Evolutionary conservation across 1,140 invertebrate genomes (phyloP), one percentile per base, ranked within the genome.

Genomic region (Rhysida immarginata): DNA sequence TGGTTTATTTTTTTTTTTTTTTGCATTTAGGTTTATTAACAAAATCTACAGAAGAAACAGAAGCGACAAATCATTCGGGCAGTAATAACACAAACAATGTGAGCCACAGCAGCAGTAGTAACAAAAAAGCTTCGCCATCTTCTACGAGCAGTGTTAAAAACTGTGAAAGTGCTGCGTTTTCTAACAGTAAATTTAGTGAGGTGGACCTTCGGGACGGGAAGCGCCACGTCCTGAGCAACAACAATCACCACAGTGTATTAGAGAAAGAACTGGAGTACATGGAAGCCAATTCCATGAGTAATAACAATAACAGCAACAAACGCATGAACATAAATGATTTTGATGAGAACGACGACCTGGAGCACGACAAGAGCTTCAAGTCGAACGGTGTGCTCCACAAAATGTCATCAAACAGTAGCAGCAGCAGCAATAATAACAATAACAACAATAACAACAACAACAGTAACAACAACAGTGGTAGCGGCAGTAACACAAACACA

Each of bases 351-450:
- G 74, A 77, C 64, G 63, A 60, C 45, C 41, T 72, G 24, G 76
- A 77, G 53, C 76, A 75, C 63, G 76, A 77, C 42, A 77, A 76
- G 68, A 71, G 66, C 54, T 61, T 66, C 18, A 77, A 61, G 29
- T 25, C 55, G 8, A 60, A 67, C 58, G 58, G 60, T 35, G 29
- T 56, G 26, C 18, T 58, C 43, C 23, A 29, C 23, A 59, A 57
- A 54, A 26, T 51, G 42, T 26, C 55, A 13, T 27, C 56, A 11
- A 60, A 55, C 26, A 48, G 23, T 23, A 20, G 59, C 51, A 41
- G n/a, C n/a, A n/a, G n/a, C n/a, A n/a, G n/a, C n/a, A n/a, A n/a
- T n/a, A n/a, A n/a, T n/a, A n/a, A n/a, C 35, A 11, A n/a, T 41
- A 41, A 11, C 35, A 11, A 11, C 35, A n/a, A 11, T n/a, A n/a